Base-by-base conservation (phyloP, 2,113 vertebrate genomes). In the Actenoides hombroni region DNA sequence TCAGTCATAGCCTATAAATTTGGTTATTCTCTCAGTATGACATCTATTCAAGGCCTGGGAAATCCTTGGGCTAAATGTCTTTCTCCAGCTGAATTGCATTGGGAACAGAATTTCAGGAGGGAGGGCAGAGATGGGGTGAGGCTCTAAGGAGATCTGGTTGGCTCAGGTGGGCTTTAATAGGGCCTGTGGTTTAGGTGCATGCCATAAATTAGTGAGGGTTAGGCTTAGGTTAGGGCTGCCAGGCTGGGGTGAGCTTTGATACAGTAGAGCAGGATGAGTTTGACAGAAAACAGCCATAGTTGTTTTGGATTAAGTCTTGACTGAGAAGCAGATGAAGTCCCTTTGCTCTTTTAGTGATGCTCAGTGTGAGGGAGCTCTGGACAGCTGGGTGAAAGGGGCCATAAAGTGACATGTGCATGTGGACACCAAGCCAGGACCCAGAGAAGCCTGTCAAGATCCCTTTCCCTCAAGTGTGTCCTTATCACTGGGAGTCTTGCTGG, bases 201-300 rank as follows among this genome's bases (percentile, higher is more conserved):
- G 1, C 44, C 42, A 42, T 65, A 16, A 39, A 12, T 6, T 14
- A 16, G 65, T 0, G 51, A 6, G 64, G 78, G 3, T 1, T 4
- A 0, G 0, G 0, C 3, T 6, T 0, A 0, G 14, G 12, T 2
- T 6, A 4, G 39, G 9, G 1, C 9, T 18, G 0, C 1, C 1
- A 1, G 64, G 10, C 2, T 1, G 5, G 61, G 33, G 4, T 5
- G 16, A 3, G 19, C 48, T 2, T 18, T 35, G 75, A 1, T 5
- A 2, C 0, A 2, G 0, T 3, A 2, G 2, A 0, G 13, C 1
- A 31, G 19, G 16, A 1, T 29, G 37, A 1, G 25, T 4, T 9
- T 10, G 16, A 5, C 14, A 18, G 65, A 31, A 12, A 16, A 24
- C 25, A 25, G 80, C 44, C 0, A 2, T 2, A 3, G 5, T 7